phyloP scores from a whole-genome alignment of 1,140 invertebrate species.

The Tribolium castaneum region DNA sequence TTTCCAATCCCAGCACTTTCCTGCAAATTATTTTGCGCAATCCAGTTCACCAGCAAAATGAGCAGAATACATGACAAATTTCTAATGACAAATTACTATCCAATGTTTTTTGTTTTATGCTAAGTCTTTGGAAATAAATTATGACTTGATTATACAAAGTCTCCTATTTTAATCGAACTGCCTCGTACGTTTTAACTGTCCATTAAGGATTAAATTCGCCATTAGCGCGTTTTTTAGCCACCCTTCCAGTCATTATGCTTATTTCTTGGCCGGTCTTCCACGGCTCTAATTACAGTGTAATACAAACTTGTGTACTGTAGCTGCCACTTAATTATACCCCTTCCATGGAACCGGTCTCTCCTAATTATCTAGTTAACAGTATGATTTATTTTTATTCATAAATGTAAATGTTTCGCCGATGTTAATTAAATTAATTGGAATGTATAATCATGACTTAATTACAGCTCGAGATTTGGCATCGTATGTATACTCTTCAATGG shows the following conservation, averaged over 20 bases:
- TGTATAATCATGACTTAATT: conserved; percentile 24
- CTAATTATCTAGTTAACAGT: conserved; percentile 34
- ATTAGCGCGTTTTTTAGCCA: not conserved
- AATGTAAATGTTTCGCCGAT: conserved; percentile 32
- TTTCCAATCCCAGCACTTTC: no score
- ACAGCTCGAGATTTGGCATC: conserved; percentile 1
- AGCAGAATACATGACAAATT: no score
- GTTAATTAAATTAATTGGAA: conserved; percentile 36
- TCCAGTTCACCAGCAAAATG: no score
- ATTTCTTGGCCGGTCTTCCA: not conserved
- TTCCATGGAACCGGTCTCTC: not conserved
- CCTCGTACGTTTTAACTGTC: not conserved
- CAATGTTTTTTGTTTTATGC: no score
- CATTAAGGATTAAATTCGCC: not conserved
- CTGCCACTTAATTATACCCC: conserved; percentile 20
- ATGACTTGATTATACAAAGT: no score
- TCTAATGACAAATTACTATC: no score
- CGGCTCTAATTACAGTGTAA: conserved; percentile 9
- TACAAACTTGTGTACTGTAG: not conserved
- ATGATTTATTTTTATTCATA: conserved; percentile 36
- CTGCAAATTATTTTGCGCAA: no score
- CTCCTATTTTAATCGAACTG: not conserved
- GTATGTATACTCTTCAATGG: not conserved
- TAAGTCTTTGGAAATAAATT: no score
- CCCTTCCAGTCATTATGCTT: not conserved